Evolutionary conservation across 2,113 vertebrate genomes (phyloP), one percentile per base, ranked within the genome.

Genomic region (Microcebus murinus): DNA sequence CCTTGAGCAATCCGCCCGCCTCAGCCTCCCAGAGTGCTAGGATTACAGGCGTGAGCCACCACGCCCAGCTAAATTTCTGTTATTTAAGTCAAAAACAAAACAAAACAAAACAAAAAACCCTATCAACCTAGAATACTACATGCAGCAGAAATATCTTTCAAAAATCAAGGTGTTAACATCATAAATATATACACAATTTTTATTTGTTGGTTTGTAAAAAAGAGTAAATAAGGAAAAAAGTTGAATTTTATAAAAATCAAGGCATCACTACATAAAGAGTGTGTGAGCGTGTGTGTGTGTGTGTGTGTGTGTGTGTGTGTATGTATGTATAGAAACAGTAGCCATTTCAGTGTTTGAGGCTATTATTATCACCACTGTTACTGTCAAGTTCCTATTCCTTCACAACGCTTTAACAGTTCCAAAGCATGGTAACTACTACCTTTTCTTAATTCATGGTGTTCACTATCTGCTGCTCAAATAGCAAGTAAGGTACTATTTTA

Each of bases 401-500:
- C n/a, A 71, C 25, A 71, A 85, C 31, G n/a, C 18, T 96, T 79
- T 70, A 77, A 55, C 73, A 63, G 18, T 84, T 93, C 45, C 71
- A 90, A 85, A 84, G 52, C 63, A 63, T 12, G 15, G 45, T 80
- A 57, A 91, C 73, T 42, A 17, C 29, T 36, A 63, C 45, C 52
- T 52, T 79, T 79, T 81, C 45, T 93, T 63, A 93, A 90, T 57
- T 71, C 71, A 71, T 25, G 45, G 42, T 90, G 23, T 42, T 85
- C 50, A 21, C 27, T 52, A 0, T 29, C 31, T 55, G 48, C 59
- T 90, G 57, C 59, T 87, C 52, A 65, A 73, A 87, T 10, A 80
- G 21, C 39, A 95, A 87, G 25, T 92, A 76, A 77, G 59, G 48
- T 31, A 76, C 77, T 74, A 67, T 91, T 82, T 82, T 57, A 82